Conservation (phyloP, 2,113 vertebrate species). For the Pantherophis guttatus region DNA sequence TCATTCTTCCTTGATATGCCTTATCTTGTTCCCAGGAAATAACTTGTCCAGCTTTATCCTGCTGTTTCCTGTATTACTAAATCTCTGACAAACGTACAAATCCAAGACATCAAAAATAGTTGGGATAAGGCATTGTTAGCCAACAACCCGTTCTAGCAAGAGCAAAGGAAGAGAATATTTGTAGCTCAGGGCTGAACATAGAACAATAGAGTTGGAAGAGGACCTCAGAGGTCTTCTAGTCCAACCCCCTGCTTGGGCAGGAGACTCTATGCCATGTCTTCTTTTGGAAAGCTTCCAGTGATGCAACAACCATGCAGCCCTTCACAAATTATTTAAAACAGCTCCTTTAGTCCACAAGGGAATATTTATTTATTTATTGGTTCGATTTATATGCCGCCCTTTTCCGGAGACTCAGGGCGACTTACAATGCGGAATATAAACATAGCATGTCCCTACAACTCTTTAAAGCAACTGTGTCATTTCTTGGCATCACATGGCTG, state of each 20-base stretch:
- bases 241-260: background rate
- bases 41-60: background rate
- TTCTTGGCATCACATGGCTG: background rate
- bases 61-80: background rate
- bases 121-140: background rate
- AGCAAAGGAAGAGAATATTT: background rate
- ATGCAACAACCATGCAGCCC: background rate
- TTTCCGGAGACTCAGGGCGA: too few species aligned
- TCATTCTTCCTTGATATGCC: background rate
- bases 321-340: background rate
- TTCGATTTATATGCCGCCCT: too few species aligned
- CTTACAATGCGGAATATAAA: background rate
- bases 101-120: background rate
- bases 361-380: background rate
- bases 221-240: background rate
- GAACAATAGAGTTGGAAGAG: background rate
- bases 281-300: background rate
- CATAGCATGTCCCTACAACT: background rate
- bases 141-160: background rate
- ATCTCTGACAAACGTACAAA: background rate
- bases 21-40: background rate
- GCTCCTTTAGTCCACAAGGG: background rate
- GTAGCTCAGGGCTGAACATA: background rate
- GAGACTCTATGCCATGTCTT: background rate
- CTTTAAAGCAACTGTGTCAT: background rate